Evolutionary conservation across 2,797 vertebrate genomes (phyloP).

Genomic region (Enteromius thamalakanensis): DNA sequence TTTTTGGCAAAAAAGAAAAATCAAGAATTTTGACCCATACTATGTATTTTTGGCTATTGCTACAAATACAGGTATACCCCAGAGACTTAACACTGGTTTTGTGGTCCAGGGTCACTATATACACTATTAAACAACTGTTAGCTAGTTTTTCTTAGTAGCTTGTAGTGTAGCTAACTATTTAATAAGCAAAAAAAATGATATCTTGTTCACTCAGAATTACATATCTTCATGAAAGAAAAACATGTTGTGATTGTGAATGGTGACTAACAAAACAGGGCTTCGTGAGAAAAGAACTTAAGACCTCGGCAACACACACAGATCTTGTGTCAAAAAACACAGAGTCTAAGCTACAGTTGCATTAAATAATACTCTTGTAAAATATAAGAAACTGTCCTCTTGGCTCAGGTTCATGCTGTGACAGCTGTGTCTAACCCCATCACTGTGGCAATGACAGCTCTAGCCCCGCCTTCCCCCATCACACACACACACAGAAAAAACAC

Average conservation of each 20-base stretch:
- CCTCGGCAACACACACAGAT: constrained; percentile 28
- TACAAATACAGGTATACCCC: no score
- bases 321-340: constrained; percentile 18
- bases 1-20: no score
- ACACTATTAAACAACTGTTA: not conserved
- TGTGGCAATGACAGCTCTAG: constrained; percentile 56
- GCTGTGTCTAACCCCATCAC: constrained; percentile 69
- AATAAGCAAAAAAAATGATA: not conserved
- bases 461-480: constrained; percentile 33
- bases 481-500: constrained; percentile 57
- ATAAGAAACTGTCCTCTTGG: constrained; percentile 24
- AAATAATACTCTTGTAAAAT: constrained; percentile 14
- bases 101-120: no score
- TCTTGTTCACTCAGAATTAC: not conserved
- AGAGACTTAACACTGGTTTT: no score
- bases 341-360: constrained; percentile 28
- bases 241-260: not conserved
- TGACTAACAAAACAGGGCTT: not conserved
- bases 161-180: not conserved
- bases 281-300: constrained; percentile 23
- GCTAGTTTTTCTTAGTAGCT: not conserved
- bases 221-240: not conserved
- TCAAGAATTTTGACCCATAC: no score
- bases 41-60: no score
- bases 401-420: constrained; percentile 63